Conservation (phyloP, 2,888 invertebrate species). For the Cephus nigrinus region DNA sequence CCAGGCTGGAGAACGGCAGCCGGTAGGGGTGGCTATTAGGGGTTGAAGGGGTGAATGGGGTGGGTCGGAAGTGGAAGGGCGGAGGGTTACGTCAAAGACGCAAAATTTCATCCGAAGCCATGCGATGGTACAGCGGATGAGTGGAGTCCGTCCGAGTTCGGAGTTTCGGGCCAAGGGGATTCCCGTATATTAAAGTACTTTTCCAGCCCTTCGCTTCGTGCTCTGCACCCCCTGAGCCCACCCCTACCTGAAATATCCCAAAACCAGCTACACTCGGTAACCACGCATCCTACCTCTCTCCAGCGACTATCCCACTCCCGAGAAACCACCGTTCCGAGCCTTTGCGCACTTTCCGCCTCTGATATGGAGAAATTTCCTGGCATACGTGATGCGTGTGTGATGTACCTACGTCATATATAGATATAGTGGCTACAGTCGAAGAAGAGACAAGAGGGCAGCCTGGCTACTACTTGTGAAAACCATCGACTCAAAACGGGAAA, state of each 20-base stretch:
- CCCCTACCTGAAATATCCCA: neutral
- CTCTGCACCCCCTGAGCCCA: slow-evolving; percentile 26
- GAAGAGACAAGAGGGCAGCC: no score
- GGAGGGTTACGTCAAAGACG: slow-evolving; percentile 35
- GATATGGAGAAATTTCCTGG: slow-evolving; percentile 21
- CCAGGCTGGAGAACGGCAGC: no score
- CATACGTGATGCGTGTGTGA: no score
- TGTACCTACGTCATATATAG: no score
- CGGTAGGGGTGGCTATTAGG: no score
- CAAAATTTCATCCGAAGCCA: slow-evolving; percentile 60
- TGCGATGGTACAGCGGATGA: slow-evolving; percentile 39
- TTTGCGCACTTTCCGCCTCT: slow-evolving; percentile 38
- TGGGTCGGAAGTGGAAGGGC: slow-evolving; percentile 11
- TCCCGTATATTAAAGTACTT: slow-evolving; percentile 62
- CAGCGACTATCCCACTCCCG: slow-evolving; percentile 42
- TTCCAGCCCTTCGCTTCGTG: slow-evolving; percentile 32
- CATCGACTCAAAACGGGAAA: slow-evolving; percentile 17
- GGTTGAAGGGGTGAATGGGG: neutral
- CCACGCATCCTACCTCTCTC: slow-evolving; percentile 1
- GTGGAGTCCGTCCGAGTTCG: slow-evolving; percentile 52
- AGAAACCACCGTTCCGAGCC: slow-evolving; percentile 36
- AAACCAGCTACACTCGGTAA: neutral
- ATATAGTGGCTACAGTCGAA: no score
- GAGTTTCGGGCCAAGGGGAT: slow-evolving; percentile 58
- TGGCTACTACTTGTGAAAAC: no score